Percentiles rank a stretch among this genome's conserved stretches.
These are phyloP conservation scores for Pseudopodoces humilis DNA, from an alignment of 2,113 vertebrate genomes.

Conservation along the genomic window DNA sequence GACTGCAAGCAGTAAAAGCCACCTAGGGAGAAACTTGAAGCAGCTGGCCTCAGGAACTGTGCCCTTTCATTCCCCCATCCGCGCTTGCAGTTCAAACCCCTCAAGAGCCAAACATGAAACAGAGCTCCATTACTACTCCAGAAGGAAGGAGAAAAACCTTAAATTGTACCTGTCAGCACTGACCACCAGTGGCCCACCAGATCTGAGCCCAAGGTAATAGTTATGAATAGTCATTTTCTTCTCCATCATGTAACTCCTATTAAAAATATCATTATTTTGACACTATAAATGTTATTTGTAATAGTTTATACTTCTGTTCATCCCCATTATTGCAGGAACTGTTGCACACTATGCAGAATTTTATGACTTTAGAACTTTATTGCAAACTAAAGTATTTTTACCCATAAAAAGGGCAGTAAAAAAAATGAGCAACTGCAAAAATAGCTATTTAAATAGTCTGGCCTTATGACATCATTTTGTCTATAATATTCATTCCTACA, in stretches of 20 bases:
- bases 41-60: slow-evolving; percentile 77
- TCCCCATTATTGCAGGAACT: neutral
- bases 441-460: neutral
- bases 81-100: slow-evolving; percentile 70
- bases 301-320: neutral
- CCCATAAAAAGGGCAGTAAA: neutral
- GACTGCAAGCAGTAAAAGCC: slow-evolving; percentile 67
- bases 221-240: neutral
- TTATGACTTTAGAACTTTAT: neutral
- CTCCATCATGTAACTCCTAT: neutral
- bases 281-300: neutral
- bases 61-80: slow-evolving; percentile 79
- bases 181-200: slow-evolving; percentile 67
- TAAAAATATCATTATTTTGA: neutral
- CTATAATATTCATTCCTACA: neutral
- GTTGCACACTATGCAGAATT: neutral
- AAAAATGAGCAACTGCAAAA: neutral
- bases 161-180: slow-evolving; percentile 73
- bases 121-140: slow-evolving; percentile 66
- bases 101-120: slow-evolving; percentile 70
- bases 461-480: neutral
- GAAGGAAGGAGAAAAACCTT: slow-evolving; percentile 75
- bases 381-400: neutral
- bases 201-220: slow-evolving; percentile 80
- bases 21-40: slow-evolving; percentile 78